A percentile compares a stretch with the other conserved stretches of the same genome.
These are phyloP conservation scores for Clarias laeviceps DNA, from an alignment of 2,797 vertebrate genomes.

Conservation along the genomic window DNA sequence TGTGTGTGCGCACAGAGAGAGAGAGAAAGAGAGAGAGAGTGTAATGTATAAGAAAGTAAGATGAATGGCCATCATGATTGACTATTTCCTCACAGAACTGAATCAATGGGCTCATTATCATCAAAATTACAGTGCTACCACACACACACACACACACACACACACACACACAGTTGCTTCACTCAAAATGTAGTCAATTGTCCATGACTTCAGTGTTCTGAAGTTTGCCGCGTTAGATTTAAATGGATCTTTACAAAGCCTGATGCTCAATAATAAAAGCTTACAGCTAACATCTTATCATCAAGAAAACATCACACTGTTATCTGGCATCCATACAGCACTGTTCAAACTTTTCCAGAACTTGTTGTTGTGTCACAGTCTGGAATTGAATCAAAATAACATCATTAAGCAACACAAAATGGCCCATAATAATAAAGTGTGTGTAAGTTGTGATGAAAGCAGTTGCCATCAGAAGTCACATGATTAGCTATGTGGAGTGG, in stretches of 20 bases:
- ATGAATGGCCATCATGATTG: slow-evolving; percentile 87
- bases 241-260: slow-evolving; percentile 20
- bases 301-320: not conserved
- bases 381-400: not conserved
- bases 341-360: not conserved
- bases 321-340: not conserved
- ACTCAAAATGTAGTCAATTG: not conserved
- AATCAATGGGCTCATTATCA: slow-evolving; percentile 94
- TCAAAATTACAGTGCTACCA: slow-evolving; percentile 90
- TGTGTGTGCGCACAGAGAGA: not conserved
- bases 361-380: not conserved
- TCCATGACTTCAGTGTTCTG: not conserved
- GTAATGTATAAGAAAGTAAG: slow-evolving; percentile 86
- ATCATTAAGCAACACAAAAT: not conserved
- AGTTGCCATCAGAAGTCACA: not conserved
- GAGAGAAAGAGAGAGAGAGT: slow-evolving; percentile 57
- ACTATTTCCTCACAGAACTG: slow-evolving; percentile 89
- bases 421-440: not conserved
- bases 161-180: slow-evolving; percentile 27
- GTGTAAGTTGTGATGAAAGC: not conserved
- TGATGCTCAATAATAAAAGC: not conserved
- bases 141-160: slow-evolving; percentile 4
- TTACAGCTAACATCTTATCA: not conserved
- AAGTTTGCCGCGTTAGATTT: not conserved
- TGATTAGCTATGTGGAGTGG: not conserved